Evolutionary conservation across 2,888 invertebrate genomes (phyloP).

Genomic region (Didymodactylos carnosus): DNA sequence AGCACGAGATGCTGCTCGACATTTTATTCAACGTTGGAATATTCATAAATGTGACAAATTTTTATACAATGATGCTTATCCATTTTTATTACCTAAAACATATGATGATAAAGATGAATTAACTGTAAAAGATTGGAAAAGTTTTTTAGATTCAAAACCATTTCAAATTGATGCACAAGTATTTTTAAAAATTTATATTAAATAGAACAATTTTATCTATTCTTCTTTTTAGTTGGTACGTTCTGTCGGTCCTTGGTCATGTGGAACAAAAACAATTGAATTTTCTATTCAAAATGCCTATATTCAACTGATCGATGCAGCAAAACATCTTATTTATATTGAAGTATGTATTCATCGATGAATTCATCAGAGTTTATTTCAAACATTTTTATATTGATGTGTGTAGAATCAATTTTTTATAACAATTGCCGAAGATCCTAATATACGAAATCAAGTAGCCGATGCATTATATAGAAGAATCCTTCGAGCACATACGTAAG

Average conservation of each 20-base stretch:
- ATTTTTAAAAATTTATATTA: not conserved
- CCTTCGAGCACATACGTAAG: constrained; percentile 43
- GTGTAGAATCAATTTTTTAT: constrained; percentile 73
- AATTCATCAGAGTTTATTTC: not conserved
- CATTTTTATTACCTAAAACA: constrained; percentile 12
- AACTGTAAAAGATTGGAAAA: not conserved
- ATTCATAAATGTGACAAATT: constrained; percentile 13
- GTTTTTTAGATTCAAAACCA: not conserved
- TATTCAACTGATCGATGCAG: constrained; percentile 65
- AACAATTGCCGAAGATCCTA: constrained; percentile 14
- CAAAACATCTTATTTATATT: constrained; percentile 83
- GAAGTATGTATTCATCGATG: constrained; percentile 37
- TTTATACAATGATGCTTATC: constrained; percentile 8
- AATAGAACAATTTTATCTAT: not conserved
- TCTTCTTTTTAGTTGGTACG: constrained; percentile 33
- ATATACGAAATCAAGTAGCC: constrained; percentile 67
- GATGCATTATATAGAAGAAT: constrained; percentile 68
- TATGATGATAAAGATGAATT: not conserved
- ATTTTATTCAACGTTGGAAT: constrained; percentile 89
- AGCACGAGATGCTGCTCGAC: constrained; percentile 69
- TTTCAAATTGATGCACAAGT: not conserved
- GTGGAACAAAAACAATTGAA: constrained; percentile 64
- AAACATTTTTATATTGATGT: not conserved
- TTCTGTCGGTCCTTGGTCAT: constrained; percentile 73
- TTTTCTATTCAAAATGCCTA: constrained; percentile 85